Base-by-base conservation (phyloP, 2,113 vertebrate species). In the Chaetura pelagica region DNA sequence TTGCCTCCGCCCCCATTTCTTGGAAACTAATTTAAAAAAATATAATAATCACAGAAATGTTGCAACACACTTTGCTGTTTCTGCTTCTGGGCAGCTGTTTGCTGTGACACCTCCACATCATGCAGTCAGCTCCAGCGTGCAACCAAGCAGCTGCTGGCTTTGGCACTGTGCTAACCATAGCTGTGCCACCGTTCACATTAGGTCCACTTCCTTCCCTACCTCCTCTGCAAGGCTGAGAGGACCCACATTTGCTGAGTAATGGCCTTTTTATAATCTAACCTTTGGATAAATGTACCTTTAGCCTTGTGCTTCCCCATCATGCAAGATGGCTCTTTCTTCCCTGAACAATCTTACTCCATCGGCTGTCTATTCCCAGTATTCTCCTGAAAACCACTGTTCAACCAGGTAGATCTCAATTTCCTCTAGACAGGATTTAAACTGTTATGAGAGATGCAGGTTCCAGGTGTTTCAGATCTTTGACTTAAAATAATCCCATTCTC, bases 1-100 rank as follows among this genome's bases (percentile, higher is more conserved):
- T 89, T 59, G 89, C 94, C 94, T 97, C 85, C 92, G 96, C 80
- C 83, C 40, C 88, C 76, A 19, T 90, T 96, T 95, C 94, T 97
- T 93, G 94, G 95, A 97, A 96, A 79, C 90, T 40, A 90, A 89
- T 92, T 44, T 16, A 32, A 55, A 95, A 61, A 89, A 89, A 54
- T 38, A 46, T 79, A 55, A n/a, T 22, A 72, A 62, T 67, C 64
- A 46, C 88, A 78, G 79, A 88, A 78, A 68, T 26, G 35, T 96
- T 90, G 83, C 89, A 0, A 89, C 85, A 93, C 83, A 78, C 15
- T 71, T 48, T 8, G 21, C 48, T 84, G 4, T 64, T 77, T 82
- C 74, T 87, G 89, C 54, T 89, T 78, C 87, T 95, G 91, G 61
- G 87, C 11, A 7, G 55, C 66, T 67, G 57, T 1, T 44, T 10